Percentiles rank a stretch among this genome's conserved stretches.
These are phyloP conservation scores for Volucella zonaria DNA, from an alignment of 2,888 invertebrate genomes.

Conservation along the genomic window DNA sequence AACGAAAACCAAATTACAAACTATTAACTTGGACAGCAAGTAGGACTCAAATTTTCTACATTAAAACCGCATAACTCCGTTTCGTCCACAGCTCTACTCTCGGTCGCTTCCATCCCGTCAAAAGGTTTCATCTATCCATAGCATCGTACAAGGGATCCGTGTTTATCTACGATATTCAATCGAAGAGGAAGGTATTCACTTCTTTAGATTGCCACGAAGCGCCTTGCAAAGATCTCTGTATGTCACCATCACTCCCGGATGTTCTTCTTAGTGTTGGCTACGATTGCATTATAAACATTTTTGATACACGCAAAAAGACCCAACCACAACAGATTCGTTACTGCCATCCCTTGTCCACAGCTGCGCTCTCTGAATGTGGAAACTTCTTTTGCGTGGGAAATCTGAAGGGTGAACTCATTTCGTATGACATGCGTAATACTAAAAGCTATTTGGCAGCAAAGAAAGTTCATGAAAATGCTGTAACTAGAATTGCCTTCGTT, in stretches of 20 bases:
- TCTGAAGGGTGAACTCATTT: slow-evolving; percentile 81
- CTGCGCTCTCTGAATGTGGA: slow-evolving; percentile 81
- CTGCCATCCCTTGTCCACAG: slow-evolving; percentile 80
- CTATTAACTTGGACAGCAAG: slow-evolving; percentile 79
- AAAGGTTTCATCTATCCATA: slow-evolving; percentile 79
- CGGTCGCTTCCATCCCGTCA: slow-evolving; percentile 81
- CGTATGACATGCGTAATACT: slow-evolving; percentile 80
- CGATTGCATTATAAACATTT: slow-evolving; percentile 81
- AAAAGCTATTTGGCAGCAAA: slow-evolving; percentile 77
- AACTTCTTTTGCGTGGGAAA: slow-evolving; percentile 81
- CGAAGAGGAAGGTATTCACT: slow-evolving; percentile 79
- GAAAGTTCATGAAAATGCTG: slow-evolving; percentile 78
- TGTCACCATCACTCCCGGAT: slow-evolving; percentile 78
- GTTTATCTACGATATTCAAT: slow-evolving; percentile 79
- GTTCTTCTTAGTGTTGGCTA: slow-evolving; percentile 81
- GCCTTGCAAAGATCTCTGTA: slow-evolving; percentile 81
- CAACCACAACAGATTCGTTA: slow-evolving; percentile 77
- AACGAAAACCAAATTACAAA: slow-evolving; percentile 80
- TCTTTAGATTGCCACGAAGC: slow-evolving; percentile 79
- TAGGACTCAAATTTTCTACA: slow-evolving; percentile 69
- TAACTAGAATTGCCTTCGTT: slow-evolving; percentile 79
- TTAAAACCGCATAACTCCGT: not conserved
- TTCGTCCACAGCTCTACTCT: slow-evolving; percentile 78
- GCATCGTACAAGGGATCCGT: slow-evolving; percentile 81
- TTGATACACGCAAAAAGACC: slow-evolving; percentile 80